A percentile compares a stretch with the other conserved stretches of the same genome.
These are phyloP conservation scores for Caenorhabditis imperialis DNA, from an alignment of 2,888 invertebrate genomes.

Conservation along the genomic window DNA sequence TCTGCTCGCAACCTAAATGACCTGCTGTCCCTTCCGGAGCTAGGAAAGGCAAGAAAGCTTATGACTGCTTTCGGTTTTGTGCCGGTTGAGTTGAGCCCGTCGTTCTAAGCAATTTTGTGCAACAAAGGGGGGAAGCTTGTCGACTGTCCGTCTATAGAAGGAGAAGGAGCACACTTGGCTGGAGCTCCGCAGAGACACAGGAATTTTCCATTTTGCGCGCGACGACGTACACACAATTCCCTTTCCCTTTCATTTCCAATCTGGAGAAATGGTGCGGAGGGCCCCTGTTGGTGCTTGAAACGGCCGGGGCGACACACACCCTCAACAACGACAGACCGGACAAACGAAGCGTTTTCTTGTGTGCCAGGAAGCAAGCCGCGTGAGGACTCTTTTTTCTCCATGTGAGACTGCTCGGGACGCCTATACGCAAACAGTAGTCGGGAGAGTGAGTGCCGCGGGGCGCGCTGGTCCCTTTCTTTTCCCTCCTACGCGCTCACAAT, in stretches of 20 bases:
- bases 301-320: conserved; percentile 7
- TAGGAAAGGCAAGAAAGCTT: conserved; percentile 5
- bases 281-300: conserved; percentile 40
- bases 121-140: conserved; percentile 30
- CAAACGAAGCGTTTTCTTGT: conserved; percentile 35
- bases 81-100: conserved; percentile 51
- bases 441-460: conserved; percentile 27
- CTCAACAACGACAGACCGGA: conserved; percentile 30
- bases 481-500: conserved; percentile 28
- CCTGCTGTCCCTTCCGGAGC: conserved; percentile 35
- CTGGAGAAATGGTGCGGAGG: conserved; percentile 39
- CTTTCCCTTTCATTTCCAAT: conserved; percentile 51
- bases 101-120: conserved; percentile 44
- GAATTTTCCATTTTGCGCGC: conserved; percentile 2
- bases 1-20: conserved; percentile 53
- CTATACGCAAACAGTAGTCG: conserved; percentile 50
- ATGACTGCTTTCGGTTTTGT: conserved; percentile 37
- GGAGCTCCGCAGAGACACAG: conserved; percentile 37
- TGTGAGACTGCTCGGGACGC: conserved; percentile 7
- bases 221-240: conserved; percentile 33
- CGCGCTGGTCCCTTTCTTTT: conserved; percentile 28
- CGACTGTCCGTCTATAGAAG: conserved; percentile 33
- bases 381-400: conserved; percentile 23
- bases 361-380: conserved; percentile 25
- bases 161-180: conserved; percentile 45